A percentile compares a stretch with the other conserved stretches of the same genome.
Evolutionary conservation across 1,140 invertebrate species (phyloP).

Genomic region (Papilio helenus): DNA sequence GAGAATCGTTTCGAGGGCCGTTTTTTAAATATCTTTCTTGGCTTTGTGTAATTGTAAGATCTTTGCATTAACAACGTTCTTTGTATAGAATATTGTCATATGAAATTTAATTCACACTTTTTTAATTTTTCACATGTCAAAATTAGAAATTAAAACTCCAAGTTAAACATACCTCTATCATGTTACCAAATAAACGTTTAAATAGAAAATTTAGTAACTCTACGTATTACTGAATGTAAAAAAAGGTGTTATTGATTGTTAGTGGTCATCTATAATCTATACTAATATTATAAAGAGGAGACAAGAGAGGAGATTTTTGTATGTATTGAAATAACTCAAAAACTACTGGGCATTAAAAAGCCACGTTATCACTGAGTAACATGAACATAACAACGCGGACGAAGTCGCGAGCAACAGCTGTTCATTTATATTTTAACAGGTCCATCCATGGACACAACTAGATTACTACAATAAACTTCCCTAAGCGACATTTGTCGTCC

Average conservation of each 20-base stretch:
- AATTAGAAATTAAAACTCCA: conserved; percentile 14
- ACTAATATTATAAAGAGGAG: too few relatives aligned
- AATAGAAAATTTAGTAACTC: not conserved
- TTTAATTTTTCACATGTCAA: not conserved
- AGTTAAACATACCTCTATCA: not conserved
- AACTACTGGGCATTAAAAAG: too few relatives aligned
- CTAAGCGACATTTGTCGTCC: not conserved
- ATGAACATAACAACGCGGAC: too few relatives aligned
- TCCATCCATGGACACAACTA: too few relatives aligned
- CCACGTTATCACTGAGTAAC: too few relatives aligned
- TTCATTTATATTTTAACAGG: too few relatives aligned
- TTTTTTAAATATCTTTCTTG: conserved; percentile 68
- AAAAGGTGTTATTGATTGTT: too few relatives aligned
- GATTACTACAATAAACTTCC: not conserved
- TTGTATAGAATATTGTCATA: not conserved
- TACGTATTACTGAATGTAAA: too few relatives aligned
- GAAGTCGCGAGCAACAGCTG: too few relatives aligned
- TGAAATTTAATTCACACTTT: not conserved
- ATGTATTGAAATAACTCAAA: too few relatives aligned
- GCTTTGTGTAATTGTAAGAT: conserved; percentile 42
- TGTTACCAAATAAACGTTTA: not conserved
- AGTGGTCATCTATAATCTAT: too few relatives aligned
- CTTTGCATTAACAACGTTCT: not conserved
- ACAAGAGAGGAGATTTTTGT: too few relatives aligned
- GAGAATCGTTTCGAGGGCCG: conserved; percentile 61